Base-by-base conservation (phyloP, 2,888 invertebrate genomes). In the Brachyptera risi region DNA sequence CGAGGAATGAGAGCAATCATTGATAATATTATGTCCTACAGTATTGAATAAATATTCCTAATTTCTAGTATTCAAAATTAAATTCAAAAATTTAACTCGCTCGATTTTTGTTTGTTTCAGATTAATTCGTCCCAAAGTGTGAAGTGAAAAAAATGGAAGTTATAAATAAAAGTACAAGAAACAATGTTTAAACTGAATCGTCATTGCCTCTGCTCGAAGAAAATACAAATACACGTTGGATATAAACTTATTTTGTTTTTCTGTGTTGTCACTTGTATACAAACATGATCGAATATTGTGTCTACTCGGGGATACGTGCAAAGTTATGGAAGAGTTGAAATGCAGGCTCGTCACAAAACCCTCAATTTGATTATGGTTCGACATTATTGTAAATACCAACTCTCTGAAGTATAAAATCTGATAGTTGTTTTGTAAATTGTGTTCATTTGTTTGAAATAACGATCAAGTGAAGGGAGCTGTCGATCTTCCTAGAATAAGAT, bases 111-210 rank as follows among this genome's bases (percentile, higher is more conserved):
- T 54, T 54, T 54, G 54, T 54, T 54, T 35, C 54, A 54, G 54
- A 54, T 54, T 15, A 54, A 54, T 54, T 37, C 54, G 54, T 54
- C 54, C 54, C 54, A 54, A 54, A 54, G 54, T 54, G 54, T 21
- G 44, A 44, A 54, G 31, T 51, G 35, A 54, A 54, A 54, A 19
- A 21, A 37, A 54, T n/a, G 37, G 54, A 54, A 11, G 37, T 37
- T 54, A 37, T 54, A 44, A 5, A 23, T 54, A 54, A 37, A 23
- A 37, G 54, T 54, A 37, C 50, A 51, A 51, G 27, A 49, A 51
- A 51, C 50, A 54, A 54, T 54, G n/a, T 23, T 47, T 21, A 11
- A 47, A n/a, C n/a, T n/a, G n/a, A n/a, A 47, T 24, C 31, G 11
- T 31, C 11, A 7, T 31, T 31, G 31, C 5, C 5, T 5, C 31